A percentile compares a stretch with the other conserved stretches of the same genome.
Evolutionary conservation across 2,113 vertebrate species (phyloP).

Genomic region (Picathartes gymnocephalus): DNA sequence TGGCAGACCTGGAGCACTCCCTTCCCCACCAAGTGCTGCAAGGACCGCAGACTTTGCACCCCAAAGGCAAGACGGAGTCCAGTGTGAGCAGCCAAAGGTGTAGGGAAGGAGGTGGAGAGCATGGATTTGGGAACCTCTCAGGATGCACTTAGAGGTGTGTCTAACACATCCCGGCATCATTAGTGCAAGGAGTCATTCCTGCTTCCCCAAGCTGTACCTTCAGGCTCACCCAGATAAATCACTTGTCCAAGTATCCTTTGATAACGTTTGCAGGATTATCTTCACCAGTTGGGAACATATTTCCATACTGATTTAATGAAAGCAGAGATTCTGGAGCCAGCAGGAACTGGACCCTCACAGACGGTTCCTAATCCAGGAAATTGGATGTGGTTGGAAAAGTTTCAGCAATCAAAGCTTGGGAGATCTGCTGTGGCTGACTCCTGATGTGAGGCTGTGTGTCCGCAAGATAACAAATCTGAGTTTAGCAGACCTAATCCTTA

Average conservation of each 20-base stretch:
- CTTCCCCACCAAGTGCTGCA: rapidly evolving
- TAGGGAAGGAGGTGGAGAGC: not conserved
- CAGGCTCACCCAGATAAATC: not conserved
- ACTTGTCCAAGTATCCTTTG: not conserved
- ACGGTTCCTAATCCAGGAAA: slow-evolving; percentile 23
- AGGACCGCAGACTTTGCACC: not conserved
- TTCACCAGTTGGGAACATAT: not conserved
- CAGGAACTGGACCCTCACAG: not conserved
- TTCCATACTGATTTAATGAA: slow-evolving; percentile 42
- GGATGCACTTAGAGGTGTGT: not conserved
- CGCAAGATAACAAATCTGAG: not conserved
- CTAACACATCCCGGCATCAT: not conserved
- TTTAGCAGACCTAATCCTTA: not conserved
- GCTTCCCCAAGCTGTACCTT: slow-evolving; percentile 15
- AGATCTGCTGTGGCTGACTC: slow-evolving; percentile 23
- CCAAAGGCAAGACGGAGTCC: not conserved
- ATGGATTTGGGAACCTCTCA: not conserved
- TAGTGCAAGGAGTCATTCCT: not conserved
- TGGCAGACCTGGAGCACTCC: not conserved
- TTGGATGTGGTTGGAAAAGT: slow-evolving; percentile 7
- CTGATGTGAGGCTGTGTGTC: not conserved
- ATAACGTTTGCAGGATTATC: slow-evolving; percentile 37
- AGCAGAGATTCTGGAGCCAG: slow-evolving; percentile 28
- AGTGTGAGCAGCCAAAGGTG: not conserved
- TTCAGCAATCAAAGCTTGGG: not conserved